phyloP scores from a whole-genome alignment of 2,888 invertebrate genomes.

The Oscheius sp. region DNA sequence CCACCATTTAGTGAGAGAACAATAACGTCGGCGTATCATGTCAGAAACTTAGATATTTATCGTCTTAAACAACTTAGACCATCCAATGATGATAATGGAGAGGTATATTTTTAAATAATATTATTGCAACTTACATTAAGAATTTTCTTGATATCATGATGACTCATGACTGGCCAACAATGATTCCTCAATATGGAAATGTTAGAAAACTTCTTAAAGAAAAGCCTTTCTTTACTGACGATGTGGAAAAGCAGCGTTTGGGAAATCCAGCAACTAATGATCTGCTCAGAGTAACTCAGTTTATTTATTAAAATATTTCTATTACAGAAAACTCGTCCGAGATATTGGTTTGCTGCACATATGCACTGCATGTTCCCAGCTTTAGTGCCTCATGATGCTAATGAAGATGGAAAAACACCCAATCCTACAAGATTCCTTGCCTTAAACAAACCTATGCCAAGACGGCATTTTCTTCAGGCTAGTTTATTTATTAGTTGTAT shows the following conservation, averaged over 20 bases:
- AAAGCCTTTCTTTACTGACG: conserved; percentile 76
- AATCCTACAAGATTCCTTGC: conserved; percentile 62
- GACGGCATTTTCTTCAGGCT: conserved; percentile 87
- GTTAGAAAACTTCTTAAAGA: conserved; percentile 71
- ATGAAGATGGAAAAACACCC: conserved; percentile 31
- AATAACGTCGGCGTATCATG: conserved; percentile 88
- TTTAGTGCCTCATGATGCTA: conserved; percentile 78
- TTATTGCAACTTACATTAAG: conserved; percentile 19
- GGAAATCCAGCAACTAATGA: conserved; percentile 88
- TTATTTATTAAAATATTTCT: neutral
- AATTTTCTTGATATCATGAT: conserved; percentile 83
- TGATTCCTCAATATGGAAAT: conserved; percentile 87
- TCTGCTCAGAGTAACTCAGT: conserved; percentile 71
- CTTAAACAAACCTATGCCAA: conserved; percentile 84
- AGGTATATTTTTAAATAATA: conserved; percentile 24
- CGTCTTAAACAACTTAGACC: conserved; percentile 81
- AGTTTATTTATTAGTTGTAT: neutral
- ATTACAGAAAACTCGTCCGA: conserved; percentile 81
- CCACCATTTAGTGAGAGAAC: conserved; percentile 83
- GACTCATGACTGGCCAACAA: conserved; percentile 96
- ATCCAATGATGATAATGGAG: conserved; percentile 34
- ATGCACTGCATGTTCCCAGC: conserved; percentile 95
- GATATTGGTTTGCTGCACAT: conserved; percentile 96
- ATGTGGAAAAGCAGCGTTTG: conserved; percentile 82
- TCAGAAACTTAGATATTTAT: conserved; percentile 87